phyloP scores from a whole-genome alignment of 2,113 vertebrate species.

The Alosa alosa region DNA sequence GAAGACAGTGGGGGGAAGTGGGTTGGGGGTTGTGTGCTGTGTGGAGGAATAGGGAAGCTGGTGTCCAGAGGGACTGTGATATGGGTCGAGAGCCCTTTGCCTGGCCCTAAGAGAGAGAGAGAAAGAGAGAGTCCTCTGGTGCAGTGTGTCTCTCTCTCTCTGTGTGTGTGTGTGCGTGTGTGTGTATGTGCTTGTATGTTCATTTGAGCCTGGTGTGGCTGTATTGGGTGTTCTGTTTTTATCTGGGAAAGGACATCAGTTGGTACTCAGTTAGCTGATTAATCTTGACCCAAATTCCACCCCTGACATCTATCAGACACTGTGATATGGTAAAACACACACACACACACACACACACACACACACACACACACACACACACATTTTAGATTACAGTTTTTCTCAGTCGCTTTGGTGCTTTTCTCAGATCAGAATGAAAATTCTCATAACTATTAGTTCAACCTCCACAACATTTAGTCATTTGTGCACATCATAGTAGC shows the following conservation, averaged over 20 bases:
- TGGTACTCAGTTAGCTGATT: neutral
- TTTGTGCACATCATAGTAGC: too few species aligned
- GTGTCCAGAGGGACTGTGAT: neutral
- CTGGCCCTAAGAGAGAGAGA: neutral
- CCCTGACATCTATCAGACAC: neutral
- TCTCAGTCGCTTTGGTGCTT: too few species aligned
- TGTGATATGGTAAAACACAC: neutral
- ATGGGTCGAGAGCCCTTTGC: neutral
- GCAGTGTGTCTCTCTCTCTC: neutral
- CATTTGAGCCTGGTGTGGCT: neutral
- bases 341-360: neutral
- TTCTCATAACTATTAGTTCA: too few species aligned
- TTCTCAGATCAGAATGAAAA: too few species aligned
- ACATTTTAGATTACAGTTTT: neutral
- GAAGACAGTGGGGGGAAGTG: neutral
- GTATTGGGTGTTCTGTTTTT: neutral
- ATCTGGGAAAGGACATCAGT: neutral
- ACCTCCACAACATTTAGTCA: too few species aligned
- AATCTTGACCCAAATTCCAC: slow-evolving; percentile 4
- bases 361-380: neutral
- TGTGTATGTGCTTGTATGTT: neutral
- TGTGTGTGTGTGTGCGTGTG: neutral
- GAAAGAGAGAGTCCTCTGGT: neutral
- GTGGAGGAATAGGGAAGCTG: neutral
- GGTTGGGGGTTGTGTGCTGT: neutral